Evolutionary conservation across 30 jellyfish, hydroid and myxozoan species (phyloP).

Genomic region (Aurelia sp.): DNA sequence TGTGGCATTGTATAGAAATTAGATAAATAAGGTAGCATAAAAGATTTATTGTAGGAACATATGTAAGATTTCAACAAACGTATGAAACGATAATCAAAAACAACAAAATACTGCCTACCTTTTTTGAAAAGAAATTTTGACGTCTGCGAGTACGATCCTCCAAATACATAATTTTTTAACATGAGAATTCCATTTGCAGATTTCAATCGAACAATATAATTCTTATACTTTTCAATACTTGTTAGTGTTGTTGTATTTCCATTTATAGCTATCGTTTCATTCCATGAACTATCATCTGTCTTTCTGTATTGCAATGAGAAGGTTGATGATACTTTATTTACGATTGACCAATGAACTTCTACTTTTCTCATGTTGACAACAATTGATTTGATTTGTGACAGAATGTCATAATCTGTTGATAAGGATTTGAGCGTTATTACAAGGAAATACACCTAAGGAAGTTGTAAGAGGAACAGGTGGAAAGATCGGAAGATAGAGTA

Average conservation of each 20-base stretch:
- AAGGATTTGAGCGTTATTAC: background rate
- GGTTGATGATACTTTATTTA: constrained; percentile 12
- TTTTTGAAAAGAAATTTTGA: too few species aligned
- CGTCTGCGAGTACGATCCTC: too few species aligned
- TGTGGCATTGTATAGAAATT: too few species aligned
- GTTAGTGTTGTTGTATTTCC: background rate
- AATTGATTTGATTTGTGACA: background rate
- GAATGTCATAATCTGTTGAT: constrained; percentile 22
- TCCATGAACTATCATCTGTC: constrained; percentile 13
- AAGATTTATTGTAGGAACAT: too few species aligned
- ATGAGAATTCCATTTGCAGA: constrained; percentile 21
- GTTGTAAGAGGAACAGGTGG: too few species aligned
- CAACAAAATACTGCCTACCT: too few species aligned
- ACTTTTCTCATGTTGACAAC: constrained; percentile 2
- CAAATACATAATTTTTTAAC: background rate
- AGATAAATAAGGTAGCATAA: too few species aligned
- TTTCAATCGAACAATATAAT: constrained; percentile 28
- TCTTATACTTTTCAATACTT: constrained; percentile 9
- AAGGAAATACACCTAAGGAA: background rate
- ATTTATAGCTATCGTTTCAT: background rate
- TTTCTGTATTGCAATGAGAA: constrained; percentile 38
- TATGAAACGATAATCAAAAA: too few species aligned
- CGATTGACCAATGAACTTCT: too few species aligned
- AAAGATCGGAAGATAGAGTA: too few species aligned
- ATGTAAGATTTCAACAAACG: too few species aligned